These are phyloP conservation scores for Elmis aenea DNA, from an alignment of 2,888 invertebrate species.

Conservation along the genomic window DNA sequence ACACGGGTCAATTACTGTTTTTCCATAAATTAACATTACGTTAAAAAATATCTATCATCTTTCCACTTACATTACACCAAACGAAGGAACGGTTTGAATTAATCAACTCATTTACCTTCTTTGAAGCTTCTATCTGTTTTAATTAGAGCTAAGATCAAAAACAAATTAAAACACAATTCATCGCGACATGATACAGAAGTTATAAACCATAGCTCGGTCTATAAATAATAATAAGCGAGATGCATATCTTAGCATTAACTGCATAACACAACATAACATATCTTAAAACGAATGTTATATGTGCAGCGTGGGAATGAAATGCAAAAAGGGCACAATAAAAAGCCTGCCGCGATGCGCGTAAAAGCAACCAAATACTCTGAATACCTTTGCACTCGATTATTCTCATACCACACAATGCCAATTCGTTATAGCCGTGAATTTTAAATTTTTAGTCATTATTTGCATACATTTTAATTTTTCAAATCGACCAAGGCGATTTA, in stretches of 20 bases:
- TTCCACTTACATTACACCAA: no score
- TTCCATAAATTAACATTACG: no score
- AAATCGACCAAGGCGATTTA: no score
- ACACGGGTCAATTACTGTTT: no score
- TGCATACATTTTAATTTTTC: no score
- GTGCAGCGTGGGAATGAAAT: conserved; percentile 11
- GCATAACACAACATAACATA: conserved; percentile 8
- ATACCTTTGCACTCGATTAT: conserved; percentile 7
- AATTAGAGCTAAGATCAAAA: no score
- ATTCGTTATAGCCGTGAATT: conserved; percentile 2
- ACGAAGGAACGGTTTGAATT: no score
- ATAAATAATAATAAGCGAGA: conserved; percentile 10
- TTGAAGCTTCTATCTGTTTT: no score
- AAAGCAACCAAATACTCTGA: conserved; percentile 7
- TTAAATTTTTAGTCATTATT: no score
- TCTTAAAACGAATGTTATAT: conserved; percentile 10
- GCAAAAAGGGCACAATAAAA: conserved; percentile 8
- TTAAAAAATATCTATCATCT: no score
- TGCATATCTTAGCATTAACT: conserved; percentile 6
- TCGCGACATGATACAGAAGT: conserved; percentile 8
- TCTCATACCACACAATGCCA: not conserved
- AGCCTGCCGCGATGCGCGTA: conserved; percentile 7
- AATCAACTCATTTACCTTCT: no score
- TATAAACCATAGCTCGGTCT: conserved; percentile 6
- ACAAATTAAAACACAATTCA: no score